Evolutionary conservation across 1,140 invertebrate genomes (phyloP).

Genomic region (Protaetia brevitarsis): DNA sequence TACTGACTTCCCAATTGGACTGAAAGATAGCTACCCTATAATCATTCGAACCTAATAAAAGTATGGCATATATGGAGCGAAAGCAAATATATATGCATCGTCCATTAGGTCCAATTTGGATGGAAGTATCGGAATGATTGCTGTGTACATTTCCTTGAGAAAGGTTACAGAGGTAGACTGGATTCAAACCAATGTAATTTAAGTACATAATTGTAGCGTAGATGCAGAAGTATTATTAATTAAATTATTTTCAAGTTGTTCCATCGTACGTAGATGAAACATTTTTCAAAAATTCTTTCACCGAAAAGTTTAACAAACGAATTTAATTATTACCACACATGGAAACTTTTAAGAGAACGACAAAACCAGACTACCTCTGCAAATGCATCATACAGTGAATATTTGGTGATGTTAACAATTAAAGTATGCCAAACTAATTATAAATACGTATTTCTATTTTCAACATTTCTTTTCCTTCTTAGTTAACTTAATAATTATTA

Average conservation of each 20-base stretch:
- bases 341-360: no score
- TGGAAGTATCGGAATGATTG: neutral
- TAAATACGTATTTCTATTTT: neutral
- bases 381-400: neutral
- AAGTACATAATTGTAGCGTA: no score
- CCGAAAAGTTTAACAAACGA: no score
- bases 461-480: neutral
- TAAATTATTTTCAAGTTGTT: no score
- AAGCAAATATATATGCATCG: no score
- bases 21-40: neutral
- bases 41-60: neutral
- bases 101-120: neutral
- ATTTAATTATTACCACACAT: no score
- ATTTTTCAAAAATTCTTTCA: no score
- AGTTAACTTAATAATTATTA: neutral
- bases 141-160: neutral
- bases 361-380: conserved; percentile 9
- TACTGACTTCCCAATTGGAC: conserved; percentile 14
- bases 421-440: conserved; percentile 21
- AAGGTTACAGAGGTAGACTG: conserved; percentile 5
- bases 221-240: no score
- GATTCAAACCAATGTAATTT: no score
- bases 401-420: neutral
- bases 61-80: no score
- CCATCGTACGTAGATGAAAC: no score